These are phyloP conservation scores for Metridium senile DNA, from an alignment of 92 coral and sea anemone genomes.

Conservation along the genomic window DNA sequence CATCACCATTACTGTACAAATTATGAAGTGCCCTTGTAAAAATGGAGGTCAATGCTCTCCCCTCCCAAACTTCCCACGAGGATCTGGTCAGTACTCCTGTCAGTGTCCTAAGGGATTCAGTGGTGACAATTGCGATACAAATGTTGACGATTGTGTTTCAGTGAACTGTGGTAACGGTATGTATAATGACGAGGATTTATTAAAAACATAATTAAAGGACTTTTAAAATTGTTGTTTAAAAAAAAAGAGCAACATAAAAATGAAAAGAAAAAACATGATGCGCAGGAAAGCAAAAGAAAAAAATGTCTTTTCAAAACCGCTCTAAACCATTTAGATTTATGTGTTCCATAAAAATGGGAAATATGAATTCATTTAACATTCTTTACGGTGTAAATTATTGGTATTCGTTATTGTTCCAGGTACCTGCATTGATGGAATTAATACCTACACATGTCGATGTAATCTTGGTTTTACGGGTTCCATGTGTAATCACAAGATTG, in stretches of 20 bases:
- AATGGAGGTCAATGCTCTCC: conserved; percentile 44
- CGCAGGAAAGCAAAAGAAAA: too few relatives aligned
- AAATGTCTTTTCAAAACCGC: too few relatives aligned
- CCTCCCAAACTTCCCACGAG: conserved; percentile 24
- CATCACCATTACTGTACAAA: conserved; percentile 28
- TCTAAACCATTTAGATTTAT: too few relatives aligned
- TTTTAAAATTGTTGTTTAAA: too few relatives aligned
- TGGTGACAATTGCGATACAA: conserved; percentile 18
- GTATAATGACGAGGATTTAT: too few relatives aligned
- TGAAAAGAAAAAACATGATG: too few relatives aligned
- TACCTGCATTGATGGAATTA: conserved; percentile 52
- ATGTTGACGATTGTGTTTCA: conserved; percentile 19
- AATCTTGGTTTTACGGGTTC: conserved; percentile 61
- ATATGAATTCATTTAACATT: too few relatives aligned
- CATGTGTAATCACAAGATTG: conserved; percentile 50
- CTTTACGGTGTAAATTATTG: too few relatives aligned
- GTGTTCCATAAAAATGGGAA: too few relatives aligned
- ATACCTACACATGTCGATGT: conserved; percentile 66
- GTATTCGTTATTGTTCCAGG: conserved; percentile 35
- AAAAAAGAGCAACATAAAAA: too few relatives aligned
- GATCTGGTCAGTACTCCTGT: conserved; percentile 34
- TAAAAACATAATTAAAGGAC: too few relatives aligned
- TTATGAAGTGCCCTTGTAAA: conserved; percentile 41
- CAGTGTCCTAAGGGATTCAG: conserved; percentile 21
- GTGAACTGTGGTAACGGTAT: conserved; percentile 29